Percentiles rank a stretch among this genome's conserved stretches.
These are phyloP conservation scores for Ditula angustiorana DNA, from an alignment of 2,888 invertebrate genomes.

Conservation along the genomic window DNA sequence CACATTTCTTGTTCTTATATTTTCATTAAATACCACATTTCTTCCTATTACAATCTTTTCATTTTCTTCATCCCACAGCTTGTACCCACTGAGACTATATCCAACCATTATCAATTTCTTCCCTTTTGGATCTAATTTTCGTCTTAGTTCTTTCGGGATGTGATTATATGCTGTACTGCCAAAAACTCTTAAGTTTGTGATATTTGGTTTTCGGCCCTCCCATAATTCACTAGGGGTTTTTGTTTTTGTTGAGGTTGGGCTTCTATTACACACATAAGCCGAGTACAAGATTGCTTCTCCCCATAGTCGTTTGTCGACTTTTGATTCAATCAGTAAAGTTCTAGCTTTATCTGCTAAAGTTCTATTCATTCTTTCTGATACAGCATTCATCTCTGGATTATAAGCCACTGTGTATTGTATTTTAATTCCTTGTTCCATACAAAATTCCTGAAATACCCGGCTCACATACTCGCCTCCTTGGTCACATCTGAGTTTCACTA, in stretches of 20 bases:
- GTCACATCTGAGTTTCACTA: slow-evolving; percentile 4
- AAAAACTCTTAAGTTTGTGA: slow-evolving; percentile 43
- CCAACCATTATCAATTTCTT: slow-evolving; percentile 36
- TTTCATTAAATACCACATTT: slow-evolving; percentile 28
- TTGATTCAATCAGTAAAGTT: slow-evolving; percentile 37
- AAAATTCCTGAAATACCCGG: background rate
- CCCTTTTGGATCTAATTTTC: slow-evolving; percentile 22
- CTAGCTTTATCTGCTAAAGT: slow-evolving; percentile 42
- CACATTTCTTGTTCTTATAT: background rate
- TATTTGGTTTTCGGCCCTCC: slow-evolving; percentile 31
- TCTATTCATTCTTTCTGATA: slow-evolving; percentile 41
- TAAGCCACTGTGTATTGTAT: slow-evolving; percentile 41
- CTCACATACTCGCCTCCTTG: slow-evolving; percentile 14
- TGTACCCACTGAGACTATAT: slow-evolving; percentile 13
- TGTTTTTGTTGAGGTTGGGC: background rate
- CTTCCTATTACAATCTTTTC: background rate
- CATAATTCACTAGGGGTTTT: slow-evolving; percentile 17
- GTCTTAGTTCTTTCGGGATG: slow-evolving; percentile 36
- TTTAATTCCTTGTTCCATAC: background rate
- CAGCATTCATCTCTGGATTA: slow-evolving; percentile 42
- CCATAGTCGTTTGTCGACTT: slow-evolving; percentile 13
- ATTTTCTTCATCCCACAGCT: background rate
- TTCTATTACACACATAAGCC: slow-evolving; percentile 24
- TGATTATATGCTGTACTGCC: slow-evolving; percentile 43
- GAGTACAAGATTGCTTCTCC: slow-evolving; percentile 28